Conservation (phyloP, 2,113 vertebrate genomes). For the Calyptomena viridis region DNA sequence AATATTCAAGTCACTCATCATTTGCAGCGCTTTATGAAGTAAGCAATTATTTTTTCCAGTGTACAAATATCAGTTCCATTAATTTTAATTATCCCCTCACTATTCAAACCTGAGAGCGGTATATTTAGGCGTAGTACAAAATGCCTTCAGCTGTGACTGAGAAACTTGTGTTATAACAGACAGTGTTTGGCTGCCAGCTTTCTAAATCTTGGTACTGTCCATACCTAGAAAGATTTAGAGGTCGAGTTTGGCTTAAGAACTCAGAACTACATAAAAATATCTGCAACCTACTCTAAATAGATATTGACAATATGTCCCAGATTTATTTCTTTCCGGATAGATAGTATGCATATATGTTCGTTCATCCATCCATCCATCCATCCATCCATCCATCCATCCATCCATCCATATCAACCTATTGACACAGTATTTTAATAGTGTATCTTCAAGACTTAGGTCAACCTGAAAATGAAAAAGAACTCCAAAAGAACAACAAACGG, state of each 20-base stretch:
- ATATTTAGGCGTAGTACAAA: background rate
- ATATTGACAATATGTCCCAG: background rate
- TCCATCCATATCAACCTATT: background rate
- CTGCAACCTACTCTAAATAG: background rate
- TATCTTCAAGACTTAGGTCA: background rate
- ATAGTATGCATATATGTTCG: background rate
- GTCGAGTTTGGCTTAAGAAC: background rate
- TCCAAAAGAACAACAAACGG: background rate
- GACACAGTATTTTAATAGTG: background rate
- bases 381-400: background rate
- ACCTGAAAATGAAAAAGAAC: background rate
- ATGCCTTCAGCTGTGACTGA: background rate
- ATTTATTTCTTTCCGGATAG: background rate
- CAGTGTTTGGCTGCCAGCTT: background rate
- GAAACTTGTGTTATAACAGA: background rate
- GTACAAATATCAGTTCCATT: slow-evolving; percentile 37
- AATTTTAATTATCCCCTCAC: slow-evolving; percentile 21
- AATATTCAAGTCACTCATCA: slow-evolving; percentile 35
- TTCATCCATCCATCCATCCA: background rate
- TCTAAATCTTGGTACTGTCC: background rate
- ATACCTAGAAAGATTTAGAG: background rate
- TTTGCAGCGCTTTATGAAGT: slow-evolving; percentile 28
- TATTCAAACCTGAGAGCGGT: background rate
- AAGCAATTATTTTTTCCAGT: slow-evolving; percentile 51
- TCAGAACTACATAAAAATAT: background rate